Base-by-base conservation (phyloP, 23 tunicate genomes). In the Ciona savignyi region DNA sequence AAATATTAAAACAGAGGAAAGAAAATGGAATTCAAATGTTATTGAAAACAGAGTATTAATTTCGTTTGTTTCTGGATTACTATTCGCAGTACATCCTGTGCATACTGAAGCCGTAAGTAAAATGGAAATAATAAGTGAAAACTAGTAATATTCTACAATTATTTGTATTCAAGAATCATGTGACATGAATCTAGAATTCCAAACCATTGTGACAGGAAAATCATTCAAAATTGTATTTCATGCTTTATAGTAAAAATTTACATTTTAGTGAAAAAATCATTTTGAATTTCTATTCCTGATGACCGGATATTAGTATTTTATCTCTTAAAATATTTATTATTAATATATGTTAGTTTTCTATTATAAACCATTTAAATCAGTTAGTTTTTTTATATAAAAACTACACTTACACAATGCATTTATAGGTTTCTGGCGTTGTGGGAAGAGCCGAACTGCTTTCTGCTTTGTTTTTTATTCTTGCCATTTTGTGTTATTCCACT, bases 401-500 rank as follows among this genome's bases (percentile, higher is more conserved):
- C 24, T 64, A 4, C 49, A 60, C 30, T 30, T 66, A 25, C 74
- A n/a, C 21, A 19, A 23, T 75, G 35, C n/a, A n/a, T n/a, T n/a
- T n/a, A n/a, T 51, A 85, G 92, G 92, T 84, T 26, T 35, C 86
- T 2, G 82, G 97, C 3, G 85, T 90, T 4, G 97, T 90, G 32
- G 97, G 97, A 25, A 64, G 97, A 22, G 97, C 97, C 0, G 97
- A 90, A 75, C 77, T 90, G 28, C 61, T 90, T 4, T 90, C 90
- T 74, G 78, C 90, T 30, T 42, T 84, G 2, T 90, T 90, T 79
- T 65, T 70, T 70, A 33, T 90, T 25, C 78, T 90, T 32, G 61
- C 84, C 31, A 66, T 90, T 60, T 31, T 90, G 28, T 79, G 30
- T 42, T 83, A 74, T 84, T 22, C 70, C 23, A 69, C 65, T 27